Percentiles rank a stretch among this genome's conserved stretches.
These are phyloP conservation scores for Allacma fusca DNA, from an alignment of 2,888 invertebrate species.

Conservation along the genomic window DNA sequence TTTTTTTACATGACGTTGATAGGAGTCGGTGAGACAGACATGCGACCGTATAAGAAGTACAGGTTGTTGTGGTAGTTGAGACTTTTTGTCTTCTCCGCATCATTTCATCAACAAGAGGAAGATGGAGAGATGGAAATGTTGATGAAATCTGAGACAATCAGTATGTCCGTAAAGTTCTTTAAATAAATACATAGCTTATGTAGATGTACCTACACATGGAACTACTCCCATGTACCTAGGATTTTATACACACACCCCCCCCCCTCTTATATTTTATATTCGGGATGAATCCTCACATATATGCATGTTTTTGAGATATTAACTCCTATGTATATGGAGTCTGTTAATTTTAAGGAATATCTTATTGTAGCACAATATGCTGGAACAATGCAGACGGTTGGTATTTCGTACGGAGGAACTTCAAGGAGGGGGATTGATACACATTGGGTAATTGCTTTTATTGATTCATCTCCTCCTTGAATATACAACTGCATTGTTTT, in stretches of 20 bases:
- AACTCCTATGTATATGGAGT: too few relatives aligned
- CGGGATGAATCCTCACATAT: too few relatives aligned
- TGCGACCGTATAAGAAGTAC: constrained; percentile 3
- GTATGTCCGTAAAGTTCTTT: neutral
- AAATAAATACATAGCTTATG: neutral
- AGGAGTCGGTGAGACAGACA: neutral
- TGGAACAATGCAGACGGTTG: neutral
- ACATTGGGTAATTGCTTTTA: constrained; percentile 1
- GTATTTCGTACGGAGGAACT: constrained; percentile 5
- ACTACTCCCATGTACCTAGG: neutral
- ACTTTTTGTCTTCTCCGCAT: constrained; percentile 37
- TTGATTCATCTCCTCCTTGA: neutral
- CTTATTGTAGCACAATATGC: neutral
- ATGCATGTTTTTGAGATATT: too few relatives aligned
- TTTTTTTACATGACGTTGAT: neutral
- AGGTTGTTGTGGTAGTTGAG: constrained; percentile 3
- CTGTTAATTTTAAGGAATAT: too few relatives aligned
- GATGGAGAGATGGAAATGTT: constrained; percentile 20
- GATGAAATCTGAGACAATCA: constrained; percentile 41
- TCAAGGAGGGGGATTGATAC: neutral
- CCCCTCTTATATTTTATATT: too few relatives aligned
- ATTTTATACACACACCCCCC: too few relatives aligned
- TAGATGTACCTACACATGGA: too few relatives aligned
- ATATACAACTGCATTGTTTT: too few relatives aligned
- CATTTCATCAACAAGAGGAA: constrained; percentile 34